phyloP scores from a whole-genome alignment of 2,797 vertebrate genomes.

The Melanotaenia parkinsoni region DNA sequence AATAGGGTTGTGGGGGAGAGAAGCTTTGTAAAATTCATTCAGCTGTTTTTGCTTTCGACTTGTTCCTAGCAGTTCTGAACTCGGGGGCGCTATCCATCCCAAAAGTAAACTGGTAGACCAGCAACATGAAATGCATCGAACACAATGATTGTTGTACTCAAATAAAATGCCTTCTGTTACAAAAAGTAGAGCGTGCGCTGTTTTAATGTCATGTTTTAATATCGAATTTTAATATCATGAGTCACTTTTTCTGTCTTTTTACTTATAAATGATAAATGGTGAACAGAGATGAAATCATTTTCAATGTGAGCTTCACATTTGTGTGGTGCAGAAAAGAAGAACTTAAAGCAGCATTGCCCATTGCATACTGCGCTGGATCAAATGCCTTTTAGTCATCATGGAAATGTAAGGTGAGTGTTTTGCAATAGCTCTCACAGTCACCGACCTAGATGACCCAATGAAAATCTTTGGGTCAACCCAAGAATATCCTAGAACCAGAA shows the following conservation, averaged over 20 bases:
- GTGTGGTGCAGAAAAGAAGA: neutral
- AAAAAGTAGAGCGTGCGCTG: constrained; percentile 10
- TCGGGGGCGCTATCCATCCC: neutral
- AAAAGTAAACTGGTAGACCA: neutral
- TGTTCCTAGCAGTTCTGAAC: constrained; percentile 10
- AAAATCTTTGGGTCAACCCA: neutral
- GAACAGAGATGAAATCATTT: constrained; percentile 27
- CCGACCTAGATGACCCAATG: neutral
- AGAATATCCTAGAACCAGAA: neutral
- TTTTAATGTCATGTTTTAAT: neutral
- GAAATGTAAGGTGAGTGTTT: neutral
- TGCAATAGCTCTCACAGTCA: neutral
- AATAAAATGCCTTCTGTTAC: neutral
- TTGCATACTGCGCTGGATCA: neutral
- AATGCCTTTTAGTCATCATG: neutral
- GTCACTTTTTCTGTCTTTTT: constrained; percentile 22
- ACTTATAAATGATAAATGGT: constrained; percentile 9
- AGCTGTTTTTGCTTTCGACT: constrained; percentile 7
- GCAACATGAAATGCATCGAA: constrained; percentile 1
- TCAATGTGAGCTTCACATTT: neutral
- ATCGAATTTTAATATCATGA: neutral
- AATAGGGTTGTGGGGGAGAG: neutral
- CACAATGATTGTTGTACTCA: neutral
- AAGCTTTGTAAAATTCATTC: constrained; percentile 11
- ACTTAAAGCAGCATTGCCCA: neutral